Base-by-base conservation (phyloP, 1,140 invertebrate species). In the Oncopodura yosiiana region DNA sequence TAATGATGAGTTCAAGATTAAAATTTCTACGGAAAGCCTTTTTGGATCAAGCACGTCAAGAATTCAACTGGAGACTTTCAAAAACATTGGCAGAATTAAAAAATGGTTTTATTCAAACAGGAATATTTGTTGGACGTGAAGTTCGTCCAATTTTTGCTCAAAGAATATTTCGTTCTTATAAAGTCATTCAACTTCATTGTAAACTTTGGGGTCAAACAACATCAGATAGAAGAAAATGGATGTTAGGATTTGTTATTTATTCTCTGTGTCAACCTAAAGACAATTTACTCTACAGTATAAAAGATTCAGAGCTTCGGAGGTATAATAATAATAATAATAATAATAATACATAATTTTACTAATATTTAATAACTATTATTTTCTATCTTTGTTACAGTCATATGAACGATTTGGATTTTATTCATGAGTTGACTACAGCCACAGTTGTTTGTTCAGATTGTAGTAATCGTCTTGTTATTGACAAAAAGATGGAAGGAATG, bases 401-500 rank as follows among this genome's bases (percentile, higher is more conserved):
- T 54, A 62, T 68, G 43, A 64, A 70, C 14, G 78, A 74, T 67
- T 72, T 78, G 41, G 73, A 72, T 45, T 71, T 65, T 64, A 75
- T 77, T 59, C 66, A 72, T 36, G 71, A 61, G 62, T 69, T 77
- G 46, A 74, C 66, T 65, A 69, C 75, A 36, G 71, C 73, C 41
- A 84, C 80, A 19, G 72, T 83, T 39, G 69, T 74, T 37, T 82
- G 82, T 65, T 66, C 70, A 6, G 65, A 71, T 30, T 80, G 82
- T 62, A 71, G 75, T 16, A 74, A 78, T 58, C 69, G 81, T 42
- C 68, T 80, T 8, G 67, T 79, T 3, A 73, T 80, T 29, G 80
- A 81, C 54, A 70, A 67, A 53, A 70, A 71, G 52, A 70, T 73
- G n/a, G 60, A 72, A 3, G 68, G 70, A 26, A 63, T 79, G 27